Evolutionary conservation across 1,140 invertebrate species (phyloP), one percentile per base, ranked within the genome.

Genomic region (Oncopodura yosiiana): DNA sequence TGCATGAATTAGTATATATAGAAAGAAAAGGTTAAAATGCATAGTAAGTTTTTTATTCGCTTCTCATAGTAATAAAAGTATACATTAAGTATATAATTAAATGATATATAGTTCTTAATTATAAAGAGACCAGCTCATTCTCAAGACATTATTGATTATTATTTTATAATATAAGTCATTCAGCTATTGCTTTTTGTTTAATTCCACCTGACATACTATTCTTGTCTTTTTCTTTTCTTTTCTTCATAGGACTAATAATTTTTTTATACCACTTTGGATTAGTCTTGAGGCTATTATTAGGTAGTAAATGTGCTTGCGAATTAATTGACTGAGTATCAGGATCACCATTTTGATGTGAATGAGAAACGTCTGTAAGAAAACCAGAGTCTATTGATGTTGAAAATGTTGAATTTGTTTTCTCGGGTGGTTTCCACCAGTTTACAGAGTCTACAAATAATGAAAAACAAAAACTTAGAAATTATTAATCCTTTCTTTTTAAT

Each of bases 221-320:
- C 51, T 23, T 42, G 8, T 38, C 23, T 14, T 23, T 24, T 16
- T 29, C 21, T 24, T 2, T 26, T n/a, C 34, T 44, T 46, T 55
- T 55, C 23, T 46, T 55, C 2, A 5, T 12, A 6, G 49, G 32
- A 21, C 32, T 34, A 11, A 52, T 52, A 2, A 58, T 27, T 30
- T 58, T 58, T 21, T 44, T 58, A 6, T 30, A 36, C 56, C 56
- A 58, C 41, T 58, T 58, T 5, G 42, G 26, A n/a, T n/a, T n/a
- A 8, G 23, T 32, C 16, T 39, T 46, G 41, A 12, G 12, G 24
- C 42, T 43, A 3, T 16, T 29, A 19, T 3, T 30, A 14, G 46
- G 19, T 18, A 60, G 12, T 11, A 60, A n/a, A 4, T 39, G 49
- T 9, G 52, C 36, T 2, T 21, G 23, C 3, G 58, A 60, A 26